Evolutionary conservation across 1,140 invertebrate species (phyloP).

Genomic region (Catajapyx aquilonaris): DNA sequence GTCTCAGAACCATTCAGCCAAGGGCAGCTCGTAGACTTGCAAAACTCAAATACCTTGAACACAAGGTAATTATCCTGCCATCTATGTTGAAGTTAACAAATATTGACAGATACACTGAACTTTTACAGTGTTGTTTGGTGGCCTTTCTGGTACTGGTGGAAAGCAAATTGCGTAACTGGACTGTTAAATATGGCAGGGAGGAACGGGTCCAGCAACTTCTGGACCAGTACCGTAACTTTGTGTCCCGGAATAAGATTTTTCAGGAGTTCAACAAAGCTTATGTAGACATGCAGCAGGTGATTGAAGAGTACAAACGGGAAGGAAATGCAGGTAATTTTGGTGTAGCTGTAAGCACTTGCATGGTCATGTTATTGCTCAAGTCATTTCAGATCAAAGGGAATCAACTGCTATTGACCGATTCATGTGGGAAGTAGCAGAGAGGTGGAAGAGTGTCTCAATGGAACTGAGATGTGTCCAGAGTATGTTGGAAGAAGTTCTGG

Average conservation of each 20-base stretch:
- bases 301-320: constrained; percentile 74
- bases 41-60: constrained; percentile 68
- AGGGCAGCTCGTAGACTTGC: constrained; percentile 53
- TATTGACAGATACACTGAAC: neutral
- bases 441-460: constrained; percentile 75
- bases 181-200: constrained; percentile 63
- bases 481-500: constrained; percentile 68
- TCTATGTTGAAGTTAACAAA: neutral
- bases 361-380: neutral
- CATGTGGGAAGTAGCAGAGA: constrained; percentile 60
- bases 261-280: constrained; percentile 85
- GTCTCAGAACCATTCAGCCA: constrained; percentile 45
- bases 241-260: constrained; percentile 75
- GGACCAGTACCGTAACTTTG: constrained; percentile 77
- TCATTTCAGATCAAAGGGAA: constrained; percentile 46
- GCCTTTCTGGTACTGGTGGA: constrained; percentile 76
- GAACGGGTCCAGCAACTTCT: constrained; percentile 62
- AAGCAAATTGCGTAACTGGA: constrained; percentile 70
- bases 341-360: neutral
- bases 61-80: constrained; percentile 32
- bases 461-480: constrained; percentile 73
- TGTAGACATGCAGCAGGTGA: constrained; percentile 72
- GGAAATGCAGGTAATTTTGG: constrained; percentile 41
- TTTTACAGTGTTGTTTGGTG: constrained; percentile 54
- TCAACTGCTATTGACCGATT: constrained; percentile 56